Percentiles rank a stretch among this genome's conserved stretches.
Conservation (phyloP, 2,888 invertebrate species). For the Megamerina dolium region DNA sequence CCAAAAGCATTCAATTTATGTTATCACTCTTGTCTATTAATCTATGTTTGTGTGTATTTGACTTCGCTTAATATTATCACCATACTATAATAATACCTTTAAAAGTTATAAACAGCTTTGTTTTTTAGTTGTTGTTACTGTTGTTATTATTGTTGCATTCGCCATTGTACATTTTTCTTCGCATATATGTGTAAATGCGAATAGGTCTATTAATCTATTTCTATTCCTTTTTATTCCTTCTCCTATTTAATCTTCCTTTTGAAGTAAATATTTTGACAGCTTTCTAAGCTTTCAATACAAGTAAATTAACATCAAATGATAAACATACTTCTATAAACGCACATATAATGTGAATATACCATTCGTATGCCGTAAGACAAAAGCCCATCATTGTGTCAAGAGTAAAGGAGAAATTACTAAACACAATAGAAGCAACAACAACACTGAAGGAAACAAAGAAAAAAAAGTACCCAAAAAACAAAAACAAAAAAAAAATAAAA, state of each 20-base stretch:
- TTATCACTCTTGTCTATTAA: too few species aligned
- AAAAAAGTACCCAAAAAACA: background rate
- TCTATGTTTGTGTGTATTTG: too few species aligned
- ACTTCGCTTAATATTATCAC: too few species aligned
- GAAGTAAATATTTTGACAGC: conserved; percentile 37
- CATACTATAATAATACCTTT: too few species aligned
- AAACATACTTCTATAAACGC: background rate
- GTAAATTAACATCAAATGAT: too few species aligned
- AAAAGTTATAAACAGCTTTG: too few species aligned
- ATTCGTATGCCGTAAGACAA: background rate
- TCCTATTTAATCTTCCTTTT: conserved; percentile 15
- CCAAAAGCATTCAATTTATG: too few species aligned
- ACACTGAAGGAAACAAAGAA: background rate
- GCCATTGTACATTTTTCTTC: too few species aligned
- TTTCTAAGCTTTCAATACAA: conserved; percentile 4
- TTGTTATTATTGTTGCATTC: conserved; percentile 10
- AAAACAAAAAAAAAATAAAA: conserved; percentile 1
- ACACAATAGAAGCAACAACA: background rate
- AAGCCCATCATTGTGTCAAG: background rate
- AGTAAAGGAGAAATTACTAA: background rate
- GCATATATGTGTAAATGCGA: too few species aligned
- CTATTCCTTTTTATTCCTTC: conserved; percentile 8
- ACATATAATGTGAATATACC: too few species aligned
- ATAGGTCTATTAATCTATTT: too few species aligned
- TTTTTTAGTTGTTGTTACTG: conserved; percentile 5